phyloP scores from a whole-genome alignment of 2,797 vertebrate genomes.

The Glossophaga mutica region DNA sequence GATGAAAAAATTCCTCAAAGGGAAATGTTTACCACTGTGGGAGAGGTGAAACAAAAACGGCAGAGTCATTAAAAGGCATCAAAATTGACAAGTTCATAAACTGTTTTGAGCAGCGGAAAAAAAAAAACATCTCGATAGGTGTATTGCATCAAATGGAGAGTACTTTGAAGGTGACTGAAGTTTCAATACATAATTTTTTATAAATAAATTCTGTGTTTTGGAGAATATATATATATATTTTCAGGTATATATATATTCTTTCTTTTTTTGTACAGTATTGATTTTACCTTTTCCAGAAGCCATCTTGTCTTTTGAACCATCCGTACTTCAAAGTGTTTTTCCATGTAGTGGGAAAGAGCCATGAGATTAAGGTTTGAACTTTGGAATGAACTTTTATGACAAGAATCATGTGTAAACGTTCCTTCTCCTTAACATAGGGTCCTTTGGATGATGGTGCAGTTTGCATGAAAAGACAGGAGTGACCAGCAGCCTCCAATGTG shows the following conservation, averaged over 20 bases:
- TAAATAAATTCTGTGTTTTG: background rate
- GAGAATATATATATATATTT: background rate
- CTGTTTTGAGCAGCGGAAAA: background rate
- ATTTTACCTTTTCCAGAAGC: conserved; percentile 74
- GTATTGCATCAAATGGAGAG: background rate
- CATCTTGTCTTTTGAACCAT: conserved; percentile 71
- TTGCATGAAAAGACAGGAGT: background rate
- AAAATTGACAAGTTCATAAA: background rate
- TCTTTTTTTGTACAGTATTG: conserved; percentile 45
- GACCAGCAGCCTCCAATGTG: background rate
- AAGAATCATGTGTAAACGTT: conserved; percentile 65
- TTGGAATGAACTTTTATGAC: conserved; percentile 73
- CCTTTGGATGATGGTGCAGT: conserved; percentile 44
- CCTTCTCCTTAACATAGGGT: conserved; percentile 2
- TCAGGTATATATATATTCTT: too few relatives aligned
- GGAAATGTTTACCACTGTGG: background rate
- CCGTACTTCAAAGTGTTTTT: conserved; percentile 66
- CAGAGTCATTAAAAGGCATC: background rate
- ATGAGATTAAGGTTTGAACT: conserved; percentile 69
- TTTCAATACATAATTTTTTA: too few relatives aligned
- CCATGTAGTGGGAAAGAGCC: conserved; percentile 63
- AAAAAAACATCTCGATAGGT: background rate
- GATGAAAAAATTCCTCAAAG: background rate
- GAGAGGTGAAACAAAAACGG: background rate
- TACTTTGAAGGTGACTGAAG: background rate